Evolutionary conservation across 2,113 vertebrate genomes (phyloP).

Genomic region (Zosterops lateralis): DNA sequence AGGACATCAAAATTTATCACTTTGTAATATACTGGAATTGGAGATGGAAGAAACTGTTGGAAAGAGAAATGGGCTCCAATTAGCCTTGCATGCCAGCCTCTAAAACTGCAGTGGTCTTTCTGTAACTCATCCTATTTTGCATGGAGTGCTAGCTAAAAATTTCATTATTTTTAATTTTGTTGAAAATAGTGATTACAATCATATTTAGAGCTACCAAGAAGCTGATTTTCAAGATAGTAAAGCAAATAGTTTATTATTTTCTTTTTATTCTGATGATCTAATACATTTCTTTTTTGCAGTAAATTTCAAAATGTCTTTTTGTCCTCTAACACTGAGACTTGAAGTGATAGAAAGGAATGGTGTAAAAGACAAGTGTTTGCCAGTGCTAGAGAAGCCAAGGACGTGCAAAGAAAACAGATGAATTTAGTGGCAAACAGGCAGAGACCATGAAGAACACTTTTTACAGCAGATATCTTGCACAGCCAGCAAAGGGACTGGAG

Average conservation of each 20-base stretch:
- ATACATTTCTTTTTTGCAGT: neutral
- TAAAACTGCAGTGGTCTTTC: neutral
- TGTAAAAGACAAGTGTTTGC: conserved; percentile 16
- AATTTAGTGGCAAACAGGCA: conserved; percentile 25
- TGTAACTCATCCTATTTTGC: neutral
- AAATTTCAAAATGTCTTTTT: conserved; percentile 1
- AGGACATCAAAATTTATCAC: neutral
- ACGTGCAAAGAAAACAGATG: conserved; percentile 54
- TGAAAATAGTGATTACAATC: neutral
- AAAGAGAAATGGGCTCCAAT: neutral
- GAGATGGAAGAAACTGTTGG: neutral
- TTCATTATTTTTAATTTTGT: neutral
- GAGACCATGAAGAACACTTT: neutral
- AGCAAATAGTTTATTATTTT: neutral
- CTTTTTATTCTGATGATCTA: neutral
- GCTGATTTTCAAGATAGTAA: neutral
- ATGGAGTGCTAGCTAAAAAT: neutral
- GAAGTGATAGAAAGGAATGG: conserved; percentile 1
- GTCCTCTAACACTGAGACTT: neutral
- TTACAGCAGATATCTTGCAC: neutral
- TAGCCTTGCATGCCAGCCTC: neutral
- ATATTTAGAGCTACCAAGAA: neutral
- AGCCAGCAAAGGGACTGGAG: neutral
- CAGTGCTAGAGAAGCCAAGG: conserved; percentile 31
- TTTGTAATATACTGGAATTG: neutral